Evolutionary conservation across 2,888 invertebrate species (phyloP), one percentile per base, ranked within the genome.

Genomic region (Helicoverpa assulta): DNA sequence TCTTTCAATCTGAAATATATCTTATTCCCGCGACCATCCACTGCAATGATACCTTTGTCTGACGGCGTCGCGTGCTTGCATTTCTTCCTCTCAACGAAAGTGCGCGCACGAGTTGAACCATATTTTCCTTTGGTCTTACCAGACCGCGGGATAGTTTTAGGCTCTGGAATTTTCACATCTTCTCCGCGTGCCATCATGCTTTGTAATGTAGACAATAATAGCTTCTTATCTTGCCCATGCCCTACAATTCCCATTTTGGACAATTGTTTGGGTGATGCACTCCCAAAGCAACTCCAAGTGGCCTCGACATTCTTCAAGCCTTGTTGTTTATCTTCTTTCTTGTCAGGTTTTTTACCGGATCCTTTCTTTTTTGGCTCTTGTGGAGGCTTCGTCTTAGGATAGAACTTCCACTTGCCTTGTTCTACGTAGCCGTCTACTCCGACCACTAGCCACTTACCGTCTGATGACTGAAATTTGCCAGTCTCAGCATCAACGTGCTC

Each of bases 371-470:
- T 84, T 2, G 53, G 0, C 0, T 50, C 58, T 29, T 2, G 40
- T 14, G 68, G 43, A 33, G 33, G 68, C 77, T 73, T 86, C 5
- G 85, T 71, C 64, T 77, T 91, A 6, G 88, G 65, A 76, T 95
- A 94, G 79, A 68, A 90, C 61, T 84, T 89, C 95, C 95, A 95
- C 77, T 85, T 92, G 8, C 90, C 90, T 58, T 89, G 81, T 56
- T 95, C 93, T 16, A 95, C 82, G 73, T 89, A 95, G 8, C 95
- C 95, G 82, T 95, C 95, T 12, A 95, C 84, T 7, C 95, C 95
- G 40, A 95, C 89, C 7, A 90, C 85, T 16, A 92, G 78, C 94
- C 93, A 93, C 64, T 87, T 85, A 2, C 90, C 91, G 78, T 90
- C 88, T 10, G 77, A 60, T 29, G 87, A 69, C 82, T 93, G 93